Evolutionary conservation across 2,113 vertebrate genomes (phyloP).

Genomic region (Propithecus coquereli): DNA sequence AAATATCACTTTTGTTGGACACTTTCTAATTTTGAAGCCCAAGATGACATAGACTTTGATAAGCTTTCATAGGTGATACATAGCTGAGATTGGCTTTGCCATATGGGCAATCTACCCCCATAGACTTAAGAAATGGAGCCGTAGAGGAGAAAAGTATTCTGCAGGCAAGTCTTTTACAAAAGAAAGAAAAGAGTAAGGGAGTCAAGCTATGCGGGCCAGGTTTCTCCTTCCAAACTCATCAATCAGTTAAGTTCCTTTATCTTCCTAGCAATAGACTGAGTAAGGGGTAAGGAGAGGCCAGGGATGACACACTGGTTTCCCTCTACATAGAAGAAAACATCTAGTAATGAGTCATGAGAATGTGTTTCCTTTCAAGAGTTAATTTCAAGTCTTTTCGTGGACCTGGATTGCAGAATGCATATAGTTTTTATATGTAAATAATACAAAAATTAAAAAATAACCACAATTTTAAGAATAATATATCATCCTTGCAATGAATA

Average conservation of each 20-base stretch:
- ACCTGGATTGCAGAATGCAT: not conserved
- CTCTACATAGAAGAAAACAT: not conserved
- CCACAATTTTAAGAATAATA: not conserved
- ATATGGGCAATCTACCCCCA: not conserved
- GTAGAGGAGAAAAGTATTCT: not conserved
- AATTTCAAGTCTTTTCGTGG: not conserved
- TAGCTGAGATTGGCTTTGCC: not conserved
- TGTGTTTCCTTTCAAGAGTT: not conserved
- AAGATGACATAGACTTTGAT: not conserved
- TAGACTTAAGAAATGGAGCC: not conserved
- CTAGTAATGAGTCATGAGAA: not conserved
- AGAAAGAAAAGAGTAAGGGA: not conserved
- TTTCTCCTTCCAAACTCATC: not conserved
- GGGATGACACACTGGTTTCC: not conserved
- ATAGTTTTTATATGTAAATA: not conserved
- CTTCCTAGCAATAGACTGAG: not conserved
- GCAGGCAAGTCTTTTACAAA: not conserved
- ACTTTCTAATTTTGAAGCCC: not conserved
- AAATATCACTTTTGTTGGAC: not conserved
- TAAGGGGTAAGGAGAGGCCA: not conserved
- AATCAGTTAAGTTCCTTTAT: not conserved
- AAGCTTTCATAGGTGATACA: not conserved
- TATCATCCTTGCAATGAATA: not conserved
- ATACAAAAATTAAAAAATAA: not conserved
- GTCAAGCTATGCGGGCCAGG: not conserved